A percentile compares a stretch with the other conserved stretches of the same genome.
These are phyloP conservation scores for Eupeodes corollae DNA, from an alignment of 1,140 invertebrate species.

Conservation along the genomic window DNA sequence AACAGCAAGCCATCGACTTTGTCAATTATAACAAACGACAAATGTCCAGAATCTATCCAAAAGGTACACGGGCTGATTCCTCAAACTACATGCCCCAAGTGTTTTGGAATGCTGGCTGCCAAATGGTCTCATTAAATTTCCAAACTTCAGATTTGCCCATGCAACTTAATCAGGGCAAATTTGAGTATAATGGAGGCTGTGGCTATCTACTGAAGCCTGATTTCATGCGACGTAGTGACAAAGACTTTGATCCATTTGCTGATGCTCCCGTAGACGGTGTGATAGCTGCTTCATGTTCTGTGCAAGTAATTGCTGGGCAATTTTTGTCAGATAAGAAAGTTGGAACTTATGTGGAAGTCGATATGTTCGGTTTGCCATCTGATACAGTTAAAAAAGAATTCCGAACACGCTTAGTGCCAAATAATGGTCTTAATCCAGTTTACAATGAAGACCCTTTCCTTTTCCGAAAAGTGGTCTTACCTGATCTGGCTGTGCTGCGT, in stretches of 20 bases:
- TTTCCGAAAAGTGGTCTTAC: constrained; percentile 95
- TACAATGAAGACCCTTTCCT: constrained; percentile 98
- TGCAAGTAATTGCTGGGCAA: constrained; percentile 97
- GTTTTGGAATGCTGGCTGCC: constrained; percentile 85
- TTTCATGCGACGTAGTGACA: constrained; percentile 94
- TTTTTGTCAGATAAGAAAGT: constrained; percentile 98
- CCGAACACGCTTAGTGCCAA: constrained; percentile 86
- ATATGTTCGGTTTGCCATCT: constrained; percentile 98
- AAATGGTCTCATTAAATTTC: constrained; percentile 99
- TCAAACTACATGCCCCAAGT: constrained; percentile 99
- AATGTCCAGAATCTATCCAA: constrained; percentile 97
- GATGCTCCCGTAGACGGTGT: constrained; percentile 99
- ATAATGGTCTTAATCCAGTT: constrained; percentile 93
- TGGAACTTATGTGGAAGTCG: constrained; percentile 98
- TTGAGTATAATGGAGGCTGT: constrained; percentile 95
- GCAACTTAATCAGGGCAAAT: constrained; percentile 99
- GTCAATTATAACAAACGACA: constrained; percentile 99
- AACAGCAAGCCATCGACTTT: constrained; percentile 93
- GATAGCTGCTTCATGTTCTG: constrained; percentile 95
- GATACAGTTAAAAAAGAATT: constrained; percentile 99
- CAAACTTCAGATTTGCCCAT: constrained; percentile 98
- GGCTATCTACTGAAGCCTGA: constrained; percentile 97
- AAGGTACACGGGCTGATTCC: constrained; percentile 95
- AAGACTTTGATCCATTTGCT: constrained; percentile 97
- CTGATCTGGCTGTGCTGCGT: constrained; percentile 91